Conservation (phyloP, 2,113 vertebrate genomes). For the Lethenteron camtschaticum region DNA sequence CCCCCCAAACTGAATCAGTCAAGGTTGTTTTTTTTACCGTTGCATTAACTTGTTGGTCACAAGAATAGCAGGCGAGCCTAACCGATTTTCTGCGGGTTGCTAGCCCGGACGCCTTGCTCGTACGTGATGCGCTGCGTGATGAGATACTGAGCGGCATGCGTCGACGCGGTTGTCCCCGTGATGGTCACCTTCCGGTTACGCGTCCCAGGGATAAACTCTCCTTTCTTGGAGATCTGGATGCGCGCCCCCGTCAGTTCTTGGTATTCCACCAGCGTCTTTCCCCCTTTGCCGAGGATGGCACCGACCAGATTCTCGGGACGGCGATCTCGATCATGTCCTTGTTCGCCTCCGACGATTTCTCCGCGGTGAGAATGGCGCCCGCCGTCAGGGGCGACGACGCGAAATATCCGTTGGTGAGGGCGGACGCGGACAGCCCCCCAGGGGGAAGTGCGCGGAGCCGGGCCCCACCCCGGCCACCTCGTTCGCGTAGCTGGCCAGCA, state of each 20-base stretch:
- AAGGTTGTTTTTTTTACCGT: no score
- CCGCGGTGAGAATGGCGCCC: slow-evolving; percentile 46
- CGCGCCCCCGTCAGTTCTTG: slow-evolving; percentile 77
- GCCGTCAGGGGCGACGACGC: slow-evolving; percentile 48
- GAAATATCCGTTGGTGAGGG: slow-evolving; percentile 44
- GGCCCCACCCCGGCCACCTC: slow-evolving; percentile 28
- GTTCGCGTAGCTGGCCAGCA: slow-evolving; percentile 56
- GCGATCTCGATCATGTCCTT: slow-evolving; percentile 83
- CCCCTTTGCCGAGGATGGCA: slow-evolving; percentile 73
- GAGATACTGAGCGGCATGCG: slow-evolving; percentile 77
- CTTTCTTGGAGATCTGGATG: slow-evolving; percentile 89
- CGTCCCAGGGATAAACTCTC: slow-evolving; percentile 77
- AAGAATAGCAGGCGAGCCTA: slow-evolving; percentile 15
- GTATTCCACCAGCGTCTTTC: slow-evolving; percentile 82
- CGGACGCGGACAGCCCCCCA: neutral
- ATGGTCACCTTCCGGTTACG: slow-evolving; percentile 87
- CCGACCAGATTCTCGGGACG: slow-evolving; percentile 73
- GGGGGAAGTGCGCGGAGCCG: slow-evolving; percentile 19
- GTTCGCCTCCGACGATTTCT: slow-evolving; percentile 36
- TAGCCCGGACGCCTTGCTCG: slow-evolving; percentile 73
- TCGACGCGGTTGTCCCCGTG: slow-evolving; percentile 65
- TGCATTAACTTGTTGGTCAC: no score
- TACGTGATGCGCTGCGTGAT: slow-evolving; percentile 89
- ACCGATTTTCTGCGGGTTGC: slow-evolving; percentile 83
- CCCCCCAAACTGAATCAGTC: neutral